Percentiles rank a stretch among this genome's conserved stretches.
These are phyloP conservation scores for Amblyopsis hoosieri DNA, from an alignment of 2,797 vertebrate genomes.

Conservation along the genomic window DNA sequence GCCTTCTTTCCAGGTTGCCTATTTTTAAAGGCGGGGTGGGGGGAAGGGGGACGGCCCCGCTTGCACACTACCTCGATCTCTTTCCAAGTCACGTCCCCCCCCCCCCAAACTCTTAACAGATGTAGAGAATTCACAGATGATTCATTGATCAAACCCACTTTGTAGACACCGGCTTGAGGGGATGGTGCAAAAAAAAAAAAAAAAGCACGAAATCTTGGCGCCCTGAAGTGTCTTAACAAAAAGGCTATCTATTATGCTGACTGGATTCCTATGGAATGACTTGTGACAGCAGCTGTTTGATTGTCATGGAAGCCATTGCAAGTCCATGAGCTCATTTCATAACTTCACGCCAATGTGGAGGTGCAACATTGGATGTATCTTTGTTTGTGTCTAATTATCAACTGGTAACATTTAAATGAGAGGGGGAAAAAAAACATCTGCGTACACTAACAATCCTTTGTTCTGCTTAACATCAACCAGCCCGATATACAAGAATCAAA, in stretches of 20 bases:
- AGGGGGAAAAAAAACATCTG: constrained; percentile 2
- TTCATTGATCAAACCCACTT: constrained; percentile 84
- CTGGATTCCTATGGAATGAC: constrained; percentile 68
- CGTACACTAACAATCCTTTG: constrained; percentile 2
- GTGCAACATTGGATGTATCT: constrained; percentile 28
- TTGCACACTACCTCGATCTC: constrained; percentile 62
- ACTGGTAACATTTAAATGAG: background rate
- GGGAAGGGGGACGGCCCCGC: constrained; percentile 51
- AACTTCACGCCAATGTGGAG: constrained; percentile 53
- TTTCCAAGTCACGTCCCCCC: constrained; percentile 67
- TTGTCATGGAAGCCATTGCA: constrained; percentile 58
- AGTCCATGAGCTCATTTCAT: constrained; percentile 60
- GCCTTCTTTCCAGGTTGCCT: constrained; percentile 30
- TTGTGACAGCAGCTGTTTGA: constrained; percentile 72
- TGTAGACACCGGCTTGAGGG: constrained; percentile 79
- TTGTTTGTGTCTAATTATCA: constrained; percentile 24
- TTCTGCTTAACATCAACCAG: constrained; percentile 15
- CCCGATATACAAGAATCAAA: constrained; percentile 6
- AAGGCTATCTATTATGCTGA: constrained; percentile 66
- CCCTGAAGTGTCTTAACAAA: constrained; percentile 69
- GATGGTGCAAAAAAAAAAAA: constrained; percentile 55
- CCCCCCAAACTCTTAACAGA: constrained; percentile 88
- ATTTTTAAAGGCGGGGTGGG: constrained; percentile 8
- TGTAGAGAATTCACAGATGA: constrained; percentile 83
- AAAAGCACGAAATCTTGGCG: constrained; percentile 41